Base-by-base conservation (phyloP, 2,113 vertebrate genomes). In the Zosterops hypoxanthus region DNA sequence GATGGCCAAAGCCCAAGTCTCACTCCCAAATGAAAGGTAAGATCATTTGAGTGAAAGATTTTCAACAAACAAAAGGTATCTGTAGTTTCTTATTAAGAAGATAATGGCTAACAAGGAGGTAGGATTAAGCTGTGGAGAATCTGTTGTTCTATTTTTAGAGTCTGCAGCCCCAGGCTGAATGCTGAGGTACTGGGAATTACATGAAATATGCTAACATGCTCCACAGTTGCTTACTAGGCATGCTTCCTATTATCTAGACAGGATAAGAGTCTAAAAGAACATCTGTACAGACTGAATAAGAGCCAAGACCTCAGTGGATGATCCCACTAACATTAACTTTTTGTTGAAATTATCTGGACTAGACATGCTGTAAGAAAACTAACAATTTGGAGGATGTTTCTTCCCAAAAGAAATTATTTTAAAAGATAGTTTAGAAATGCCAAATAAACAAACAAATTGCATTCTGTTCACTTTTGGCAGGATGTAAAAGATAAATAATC, bases 401-500 rank as follows among this genome's bases (percentile, higher is more conserved):
- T 94, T 60, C 75, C 50, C 89, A 90, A 97, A 96, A 97, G 83
- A 92, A 96, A 94, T 94, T 52, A 82, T 93, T 75, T 79, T 82
- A 90, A 89, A 90, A 91, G 57, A 97, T 85, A 88, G 71, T 76
- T 96, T 89, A 93, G 88, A 97, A 97, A 93, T 94, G 92, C 91
- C 79, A 96, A 96, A 91, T 83, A 97, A 97, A 97, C 91, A 97
- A 97, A 96, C 70, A 96, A 96, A 96, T 86, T 91, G 94, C 97
- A 95, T 97, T 97, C 93, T 93, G 93, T 92, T 96, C 79, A 59
- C 92, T 96, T 96, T 92, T 95, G 97, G 97, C 49, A 88, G 96
- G 95, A 95, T 93, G 94, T 71, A 95, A 96, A 96, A 97, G 96
- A 97, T 96, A 97, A 97, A 97, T 96, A 97, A 96, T 78, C 96